phyloP scores from a whole-genome alignment of 1,140 invertebrate genomes.

The Hypothenemus hampei region DNA sequence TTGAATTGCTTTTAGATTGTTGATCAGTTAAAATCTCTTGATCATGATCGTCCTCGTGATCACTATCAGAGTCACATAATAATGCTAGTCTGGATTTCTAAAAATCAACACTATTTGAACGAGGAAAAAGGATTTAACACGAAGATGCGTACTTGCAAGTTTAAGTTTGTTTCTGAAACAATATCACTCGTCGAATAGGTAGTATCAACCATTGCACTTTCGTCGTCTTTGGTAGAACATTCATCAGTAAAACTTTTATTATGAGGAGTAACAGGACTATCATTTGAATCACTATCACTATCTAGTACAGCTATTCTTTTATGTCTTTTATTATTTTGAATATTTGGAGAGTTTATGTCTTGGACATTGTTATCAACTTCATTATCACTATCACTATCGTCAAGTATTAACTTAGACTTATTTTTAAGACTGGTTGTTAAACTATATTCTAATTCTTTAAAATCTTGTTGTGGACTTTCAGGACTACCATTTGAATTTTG shows the following conservation, averaged over 20 bases:
- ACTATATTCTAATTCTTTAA: neutral
- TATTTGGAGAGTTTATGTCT: neutral
- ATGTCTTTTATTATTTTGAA: neutral
- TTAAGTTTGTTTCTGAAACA: slow-evolving; percentile 16
- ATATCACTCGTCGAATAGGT: slow-evolving; percentile 23
- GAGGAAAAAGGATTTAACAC: neutral
- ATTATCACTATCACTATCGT: slow-evolving; percentile 11
- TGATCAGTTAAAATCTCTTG: neutral
- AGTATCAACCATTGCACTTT: slow-evolving; percentile 15
- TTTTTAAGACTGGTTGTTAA: neutral
- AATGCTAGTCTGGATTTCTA: slow-evolving; percentile 25
- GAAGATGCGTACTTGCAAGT: neutral
- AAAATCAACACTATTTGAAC: neutral
- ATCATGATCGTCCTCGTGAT: slow-evolving; percentile 23
- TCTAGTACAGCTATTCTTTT: slow-evolving; percentile 25
- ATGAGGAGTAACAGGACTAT: slow-evolving; percentile 4
- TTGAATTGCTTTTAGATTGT: neutral
- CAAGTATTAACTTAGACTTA: neutral
- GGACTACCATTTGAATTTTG: neutral
- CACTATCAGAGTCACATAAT: slow-evolving; percentile 37
- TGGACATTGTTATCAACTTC: neutral
- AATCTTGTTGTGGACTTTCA: neutral
- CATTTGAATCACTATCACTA: slow-evolving; percentile 31
- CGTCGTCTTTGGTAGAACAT: slow-evolving; percentile 4
- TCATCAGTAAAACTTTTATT: slow-evolving; percentile 27